Conservation (phyloP, 2,797 vertebrate species). For the Tokudaia muenninki region DNA sequence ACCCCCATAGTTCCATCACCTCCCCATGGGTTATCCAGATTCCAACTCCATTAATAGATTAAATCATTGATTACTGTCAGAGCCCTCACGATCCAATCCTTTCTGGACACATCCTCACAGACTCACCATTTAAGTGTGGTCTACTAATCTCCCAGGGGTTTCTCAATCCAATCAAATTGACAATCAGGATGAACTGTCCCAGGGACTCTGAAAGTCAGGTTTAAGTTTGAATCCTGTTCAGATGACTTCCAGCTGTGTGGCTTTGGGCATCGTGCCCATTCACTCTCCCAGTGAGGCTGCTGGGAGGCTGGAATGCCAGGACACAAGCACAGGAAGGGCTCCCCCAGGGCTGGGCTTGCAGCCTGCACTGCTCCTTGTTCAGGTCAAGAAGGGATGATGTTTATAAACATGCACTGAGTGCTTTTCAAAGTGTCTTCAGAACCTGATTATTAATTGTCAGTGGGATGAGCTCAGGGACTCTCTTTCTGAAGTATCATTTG, state of each 20-base stretch:
- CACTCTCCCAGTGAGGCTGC: neutral
- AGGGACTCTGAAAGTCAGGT: neutral
- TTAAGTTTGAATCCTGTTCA: neutral
- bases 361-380: neutral
- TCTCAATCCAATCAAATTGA: neutral
- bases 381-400: neutral
- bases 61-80: neutral
- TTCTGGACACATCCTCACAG: neutral
- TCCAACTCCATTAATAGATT: neutral
- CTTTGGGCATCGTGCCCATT: neutral
- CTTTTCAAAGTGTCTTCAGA: slow-evolving; percentile 57
- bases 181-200: neutral
- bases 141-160: neutral
- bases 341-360: neutral
- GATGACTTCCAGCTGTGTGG: neutral
- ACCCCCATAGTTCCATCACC: neutral
- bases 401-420: neutral
- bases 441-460: slow-evolving; percentile 68
- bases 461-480: slow-evolving; percentile 33
- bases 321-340: neutral
- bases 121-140: neutral
- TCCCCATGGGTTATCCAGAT: neutral
- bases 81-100: neutral
- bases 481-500: slow-evolving; percentile 21
- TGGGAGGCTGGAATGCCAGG: neutral